phyloP scores from a whole-genome alignment of 1,140 invertebrate genomes.

The Heterodera carotae region DNA sequence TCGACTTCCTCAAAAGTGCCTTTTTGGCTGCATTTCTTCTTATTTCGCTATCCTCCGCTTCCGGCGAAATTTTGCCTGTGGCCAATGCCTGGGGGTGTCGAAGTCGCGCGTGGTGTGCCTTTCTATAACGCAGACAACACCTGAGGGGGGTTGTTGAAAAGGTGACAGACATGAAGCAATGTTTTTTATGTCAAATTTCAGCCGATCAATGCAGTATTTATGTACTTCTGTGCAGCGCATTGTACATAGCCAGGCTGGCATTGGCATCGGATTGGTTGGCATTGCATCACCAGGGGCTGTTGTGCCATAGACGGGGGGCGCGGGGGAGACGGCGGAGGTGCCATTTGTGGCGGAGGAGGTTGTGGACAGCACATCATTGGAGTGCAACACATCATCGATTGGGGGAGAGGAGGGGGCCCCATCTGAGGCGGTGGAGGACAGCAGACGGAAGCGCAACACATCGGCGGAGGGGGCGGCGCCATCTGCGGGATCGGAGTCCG shows the following conservation, averaged over 20 bases:
- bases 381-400: background rate
- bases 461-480: background rate
- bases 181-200: background rate
- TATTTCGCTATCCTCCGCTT: background rate
- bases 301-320: slow-evolving; percentile 1
- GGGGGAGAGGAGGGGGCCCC: slow-evolving; percentile 1
- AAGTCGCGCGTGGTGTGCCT: slow-evolving; percentile 15
- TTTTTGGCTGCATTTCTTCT: background rate
- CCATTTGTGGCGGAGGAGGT: slow-evolving; percentile 5
- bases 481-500: background rate
- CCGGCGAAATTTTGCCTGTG: background rate
- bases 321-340: slow-evolving; percentile 12
- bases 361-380: background rate
- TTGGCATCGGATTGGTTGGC: slow-evolving; percentile 34
- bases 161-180: too few relatives aligned
- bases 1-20: background rate
- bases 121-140: slow-evolving; percentile 27
- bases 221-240: slow-evolving; percentile 11
- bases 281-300: slow-evolving; percentile 30
- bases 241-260: slow-evolving; percentile 36
- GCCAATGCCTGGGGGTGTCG: background rate
- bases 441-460: background rate
- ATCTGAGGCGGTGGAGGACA: background rate
- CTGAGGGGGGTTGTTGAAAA: background rate
- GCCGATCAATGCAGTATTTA: background rate